These are phyloP conservation scores for Molorchus minor DNA, from an alignment of 2,888 invertebrate genomes.

Conservation along the genomic window DNA sequence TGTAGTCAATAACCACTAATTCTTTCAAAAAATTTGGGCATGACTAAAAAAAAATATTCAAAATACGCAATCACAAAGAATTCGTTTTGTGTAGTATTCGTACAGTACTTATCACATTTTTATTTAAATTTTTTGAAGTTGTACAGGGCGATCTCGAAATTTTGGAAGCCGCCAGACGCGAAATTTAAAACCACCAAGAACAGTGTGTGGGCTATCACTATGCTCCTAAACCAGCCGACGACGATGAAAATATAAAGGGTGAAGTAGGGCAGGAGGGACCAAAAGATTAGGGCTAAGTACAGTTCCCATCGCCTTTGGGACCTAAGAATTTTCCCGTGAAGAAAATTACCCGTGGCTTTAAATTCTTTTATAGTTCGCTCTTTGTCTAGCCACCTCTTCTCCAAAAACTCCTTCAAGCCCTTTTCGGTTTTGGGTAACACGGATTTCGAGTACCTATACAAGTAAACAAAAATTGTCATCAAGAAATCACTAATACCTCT, in stretches of 20 bases:
- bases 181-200: constrained; percentile 67
- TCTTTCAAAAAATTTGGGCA: constrained; percentile 12
- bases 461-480: not conserved
- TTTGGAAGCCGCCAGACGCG: constrained; percentile 70
- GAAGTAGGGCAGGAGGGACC: constrained; percentile 69
- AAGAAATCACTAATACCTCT: too few relatives aligned
- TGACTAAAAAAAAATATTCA: not conserved
- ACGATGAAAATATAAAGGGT: constrained; percentile 63
- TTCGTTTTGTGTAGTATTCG: too few relatives aligned
- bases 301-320: constrained; percentile 59
- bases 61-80: not conserved
- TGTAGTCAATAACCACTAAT: constrained; percentile 6
- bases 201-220: constrained; percentile 67
- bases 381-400: constrained; percentile 73
- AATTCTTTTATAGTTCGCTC: constrained; percentile 71
- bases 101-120: too few relatives aligned
- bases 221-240: constrained; percentile 65
- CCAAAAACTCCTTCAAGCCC: constrained; percentile 71
- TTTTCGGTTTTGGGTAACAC: constrained; percentile 69
- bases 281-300: constrained; percentile 70
- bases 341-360: constrained; percentile 66
- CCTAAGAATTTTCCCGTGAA: constrained; percentile 54
- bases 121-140: constrained; percentile 35
- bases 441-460: constrained; percentile 67
- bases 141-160: constrained; percentile 63